Conservation (phyloP, 2,797 vertebrate genomes). For the Malacoctenus gilli region DNA sequence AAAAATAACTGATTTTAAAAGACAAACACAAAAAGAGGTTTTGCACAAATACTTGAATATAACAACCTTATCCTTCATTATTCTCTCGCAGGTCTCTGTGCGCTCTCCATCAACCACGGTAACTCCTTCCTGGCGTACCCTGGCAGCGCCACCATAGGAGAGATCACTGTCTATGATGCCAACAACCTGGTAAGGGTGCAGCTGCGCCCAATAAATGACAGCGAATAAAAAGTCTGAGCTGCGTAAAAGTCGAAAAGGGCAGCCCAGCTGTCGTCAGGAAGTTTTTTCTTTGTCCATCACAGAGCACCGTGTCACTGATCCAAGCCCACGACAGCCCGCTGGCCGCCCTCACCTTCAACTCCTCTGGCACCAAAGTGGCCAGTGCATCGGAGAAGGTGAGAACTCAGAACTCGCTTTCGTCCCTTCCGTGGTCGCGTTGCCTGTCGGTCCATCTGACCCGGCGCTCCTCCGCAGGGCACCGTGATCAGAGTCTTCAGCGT, state of each 20-base stretch:
- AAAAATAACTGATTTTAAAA: no score
- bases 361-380: constrained; percentile 88
- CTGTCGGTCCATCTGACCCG: constrained; percentile 20
- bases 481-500: constrained; percentile 93
- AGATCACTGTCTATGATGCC: constrained; percentile 91
- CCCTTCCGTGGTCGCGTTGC: neutral
- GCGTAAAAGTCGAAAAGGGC: no score
- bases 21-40: neutral
- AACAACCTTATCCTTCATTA: neutral
- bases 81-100: constrained; percentile 87
- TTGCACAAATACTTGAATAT: neutral
- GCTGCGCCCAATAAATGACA: neutral
- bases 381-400: constrained; percentile 92
- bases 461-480: constrained; percentile 82
- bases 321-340: constrained; percentile 91
- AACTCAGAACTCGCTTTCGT: neutral
- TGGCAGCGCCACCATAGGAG: constrained; percentile 88
- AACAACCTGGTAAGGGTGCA: constrained; percentile 88
- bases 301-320: constrained; percentile 89
- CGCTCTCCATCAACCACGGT: constrained; percentile 92
- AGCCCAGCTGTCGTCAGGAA: neutral
- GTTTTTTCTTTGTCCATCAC: constrained; percentile 26
- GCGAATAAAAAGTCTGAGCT: no score
- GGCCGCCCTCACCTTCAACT: constrained; percentile 90
- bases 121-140: constrained; percentile 94